Conservation (phyloP, 2,888 invertebrate species). For the Pollenia griseotomentosa region DNA sequence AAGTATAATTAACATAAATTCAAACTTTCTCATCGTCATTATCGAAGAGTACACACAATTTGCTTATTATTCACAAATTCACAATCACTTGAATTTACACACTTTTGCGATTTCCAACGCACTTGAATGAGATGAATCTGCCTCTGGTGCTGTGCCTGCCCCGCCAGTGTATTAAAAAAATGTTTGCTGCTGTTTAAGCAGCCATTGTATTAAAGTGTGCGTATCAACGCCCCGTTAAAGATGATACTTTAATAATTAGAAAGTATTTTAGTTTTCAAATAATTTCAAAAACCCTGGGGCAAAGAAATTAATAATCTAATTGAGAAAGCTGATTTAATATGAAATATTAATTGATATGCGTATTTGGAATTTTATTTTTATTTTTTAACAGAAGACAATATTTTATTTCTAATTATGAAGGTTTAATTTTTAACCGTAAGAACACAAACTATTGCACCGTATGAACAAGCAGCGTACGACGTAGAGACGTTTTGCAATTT, state of each 20-base stretch:
- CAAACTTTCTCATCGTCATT: conserved; percentile 44
- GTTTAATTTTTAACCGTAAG: too few species aligned
- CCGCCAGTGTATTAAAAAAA: too few species aligned
- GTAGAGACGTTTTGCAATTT: too few species aligned
- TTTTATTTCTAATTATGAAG: too few species aligned
- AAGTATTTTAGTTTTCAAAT: conserved; percentile 52
- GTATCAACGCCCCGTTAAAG: not conserved
- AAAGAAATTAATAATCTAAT: conserved; percentile 48
- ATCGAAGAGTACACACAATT: not conserved
- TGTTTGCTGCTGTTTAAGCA: not conserved
- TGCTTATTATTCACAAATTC: not conserved
- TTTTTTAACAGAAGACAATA: too few species aligned
- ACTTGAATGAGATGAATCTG: conserved; percentile 17
- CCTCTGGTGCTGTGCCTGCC: not conserved
- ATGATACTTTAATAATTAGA: conserved; percentile 55
- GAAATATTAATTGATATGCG: not conserved
- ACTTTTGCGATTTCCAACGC: conserved; percentile 22
- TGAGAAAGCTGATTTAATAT: conserved; percentile 30
- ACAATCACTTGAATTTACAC: conserved; percentile 23
- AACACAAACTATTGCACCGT: too few species aligned
- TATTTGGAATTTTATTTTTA: too few species aligned
- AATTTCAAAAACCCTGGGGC: conserved; percentile 34
- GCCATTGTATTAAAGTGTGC: conserved; percentile 35
- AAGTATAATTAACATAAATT: conserved; percentile 36
- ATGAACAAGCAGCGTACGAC: too few species aligned